Percentiles rank a stretch among this genome's conserved stretches.
Evolutionary conservation across 2,888 invertebrate genomes (phyloP).

Genomic region (Lycocerus yunnanus): DNA sequence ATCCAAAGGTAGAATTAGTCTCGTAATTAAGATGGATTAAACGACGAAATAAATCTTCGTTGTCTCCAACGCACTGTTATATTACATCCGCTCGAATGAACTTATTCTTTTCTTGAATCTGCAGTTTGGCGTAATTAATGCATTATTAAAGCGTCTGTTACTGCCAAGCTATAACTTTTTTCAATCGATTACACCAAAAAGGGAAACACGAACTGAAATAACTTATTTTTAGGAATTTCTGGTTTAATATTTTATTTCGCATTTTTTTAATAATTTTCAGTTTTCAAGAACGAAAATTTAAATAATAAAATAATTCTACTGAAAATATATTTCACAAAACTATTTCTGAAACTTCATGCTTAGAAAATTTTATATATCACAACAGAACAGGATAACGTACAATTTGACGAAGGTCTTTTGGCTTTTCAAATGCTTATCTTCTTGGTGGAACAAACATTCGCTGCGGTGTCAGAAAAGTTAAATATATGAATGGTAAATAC

Average conservation of each 20-base stretch:
- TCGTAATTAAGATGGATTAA: constrained; percentile 48
- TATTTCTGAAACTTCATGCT: not conserved
- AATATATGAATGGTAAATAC: not conserved
- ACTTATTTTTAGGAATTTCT: not conserved
- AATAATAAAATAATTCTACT: not conserved
- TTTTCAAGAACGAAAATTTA: not conserved
- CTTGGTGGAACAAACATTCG: not conserved
- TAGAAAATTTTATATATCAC: not conserved
- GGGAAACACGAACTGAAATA: constrained; percentile 1
- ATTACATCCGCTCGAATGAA: constrained; percentile 43
- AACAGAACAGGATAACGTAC: not conserved
- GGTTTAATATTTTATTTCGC: not conserved
- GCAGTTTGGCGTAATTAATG: constrained; percentile 49
- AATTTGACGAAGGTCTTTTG: not conserved
- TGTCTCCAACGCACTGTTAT: constrained; percentile 41
- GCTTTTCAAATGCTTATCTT: not conserved
- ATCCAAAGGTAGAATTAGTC: constrained; percentile 43
- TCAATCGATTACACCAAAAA: constrained; percentile 8
- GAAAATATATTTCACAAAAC: not conserved
- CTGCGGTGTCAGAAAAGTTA: not conserved
- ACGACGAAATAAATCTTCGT: constrained; percentile 43
- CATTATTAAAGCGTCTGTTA: constrained; percentile 39
- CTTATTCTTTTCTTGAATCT: constrained; percentile 41
- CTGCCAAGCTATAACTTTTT: constrained; percentile 39
- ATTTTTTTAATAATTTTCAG: not conserved